Evolutionary conservation across 2,113 vertebrate species (phyloP), one percentile per base, ranked within the genome.

Genomic region (Lepidothrix coronata): DNA sequence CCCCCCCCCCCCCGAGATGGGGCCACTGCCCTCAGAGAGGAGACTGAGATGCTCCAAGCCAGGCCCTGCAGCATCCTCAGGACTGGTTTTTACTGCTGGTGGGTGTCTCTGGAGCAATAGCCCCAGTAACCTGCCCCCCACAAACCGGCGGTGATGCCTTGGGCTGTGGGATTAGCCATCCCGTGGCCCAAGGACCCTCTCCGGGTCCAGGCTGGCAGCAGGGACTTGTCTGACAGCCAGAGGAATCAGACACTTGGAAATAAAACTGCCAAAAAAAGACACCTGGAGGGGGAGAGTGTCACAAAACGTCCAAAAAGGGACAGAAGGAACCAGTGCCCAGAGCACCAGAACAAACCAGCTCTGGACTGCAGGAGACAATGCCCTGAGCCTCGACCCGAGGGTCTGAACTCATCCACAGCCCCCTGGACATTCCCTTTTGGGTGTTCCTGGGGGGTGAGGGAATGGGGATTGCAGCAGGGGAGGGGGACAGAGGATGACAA

Each of bases 131-230:
- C 28, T 5, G 14, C 35, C 6, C 55, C 20, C 18, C 16, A 3
- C 35, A 37, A 41, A 20, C 17, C 0, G 4, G 39, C n/a, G 48
- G 46, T 0, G 0, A 33, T 22, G 35, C n/a, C 33, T 4, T 0
- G 9, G 22, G 31, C 52, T 72, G 49, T 5, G 4, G 86, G 58
- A 21, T 77, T 59, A 8, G 72, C 72, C 4, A 4, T 6, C 6
- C 1, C 1, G 0, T 0, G 18, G 62, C 5, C 51, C 8, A 27
- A 7, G 52, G 14, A 22, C 22, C 37, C 8, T 63, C 24, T 55
- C 61, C 2, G 2, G 12, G 43, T 9, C 41, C 37, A 1, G 2
- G 2, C n/a, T 80, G 71, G 37, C 74, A 15, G 41, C 1, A 2
- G 15, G 6, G 39, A 8, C 7, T 18, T 22, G 37, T 43, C 54